Evolutionary conservation across 2,888 invertebrate genomes (phyloP).

Genomic region (Microplitis manilae): DNA sequence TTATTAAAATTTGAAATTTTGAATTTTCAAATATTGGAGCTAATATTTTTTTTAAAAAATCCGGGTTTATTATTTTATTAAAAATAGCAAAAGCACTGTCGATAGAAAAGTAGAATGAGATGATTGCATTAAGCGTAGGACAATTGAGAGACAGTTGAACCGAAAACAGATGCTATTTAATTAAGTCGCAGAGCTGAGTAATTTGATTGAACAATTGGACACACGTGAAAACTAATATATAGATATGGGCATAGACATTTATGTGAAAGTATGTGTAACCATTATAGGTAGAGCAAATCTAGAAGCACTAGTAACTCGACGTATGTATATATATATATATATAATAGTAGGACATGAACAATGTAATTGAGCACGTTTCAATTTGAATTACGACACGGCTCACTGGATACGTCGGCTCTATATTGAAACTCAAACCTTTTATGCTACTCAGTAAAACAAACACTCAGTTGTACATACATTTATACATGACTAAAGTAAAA

Average conservation of each 20-base stretch:
- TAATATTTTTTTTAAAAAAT: too few species aligned
- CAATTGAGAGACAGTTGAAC: conserved; percentile 9
- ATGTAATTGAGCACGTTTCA: conserved; percentile 15
- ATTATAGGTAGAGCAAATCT: neutral
- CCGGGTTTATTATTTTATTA: too few species aligned
- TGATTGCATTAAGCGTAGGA: neutral
- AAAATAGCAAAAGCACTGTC: neutral
- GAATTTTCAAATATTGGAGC: too few species aligned
- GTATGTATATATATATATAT: neutral
- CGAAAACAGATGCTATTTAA: conserved; percentile 26
- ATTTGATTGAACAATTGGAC: conserved; percentile 30
- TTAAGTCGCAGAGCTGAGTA: conserved; percentile 16
- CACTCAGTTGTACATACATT: neutral
- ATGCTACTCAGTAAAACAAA: neutral
- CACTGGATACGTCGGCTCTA: neutral
- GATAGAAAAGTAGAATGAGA: neutral
- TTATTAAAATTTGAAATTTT: neutral
- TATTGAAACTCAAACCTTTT: neutral
- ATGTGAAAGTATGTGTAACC: too few species aligned
- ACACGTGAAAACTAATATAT: conserved; percentile 17
- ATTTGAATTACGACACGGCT: conserved; percentile 2
- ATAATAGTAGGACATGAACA: neutral
- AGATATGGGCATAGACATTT: too few species aligned
- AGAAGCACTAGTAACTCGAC: neutral
- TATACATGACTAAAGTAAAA: neutral